A percentile compares a stretch with the other conserved stretches of the same genome.
These are phyloP conservation scores for Synergus umbraculus DNA, from an alignment of 2,888 invertebrate species.

Conservation along the genomic window DNA sequence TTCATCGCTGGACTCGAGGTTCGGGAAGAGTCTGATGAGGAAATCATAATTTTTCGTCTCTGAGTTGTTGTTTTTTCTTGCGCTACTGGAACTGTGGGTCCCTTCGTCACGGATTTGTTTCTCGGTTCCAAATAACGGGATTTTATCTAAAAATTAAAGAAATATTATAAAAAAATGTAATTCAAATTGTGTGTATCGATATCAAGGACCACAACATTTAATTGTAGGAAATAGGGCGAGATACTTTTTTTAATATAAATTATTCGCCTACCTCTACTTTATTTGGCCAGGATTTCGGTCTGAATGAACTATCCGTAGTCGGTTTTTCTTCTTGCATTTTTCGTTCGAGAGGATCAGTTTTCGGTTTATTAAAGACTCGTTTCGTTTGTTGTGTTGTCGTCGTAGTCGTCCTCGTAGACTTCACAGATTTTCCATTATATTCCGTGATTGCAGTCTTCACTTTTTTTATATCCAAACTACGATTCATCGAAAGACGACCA, in stretches of 20 bases:
- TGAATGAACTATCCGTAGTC: conserved; percentile 58
- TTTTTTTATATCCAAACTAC: conserved; percentile 75
- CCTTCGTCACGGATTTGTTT: conserved; percentile 67
- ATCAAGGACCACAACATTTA: no score
- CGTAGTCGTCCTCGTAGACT: conserved; percentile 58
- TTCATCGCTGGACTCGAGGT: conserved; percentile 84
- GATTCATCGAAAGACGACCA: conserved; percentile 66
- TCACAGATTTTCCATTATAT: conserved; percentile 70
- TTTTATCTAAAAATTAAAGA: conserved; percentile 74
- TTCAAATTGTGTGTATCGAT: no score
- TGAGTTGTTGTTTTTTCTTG: conserved; percentile 75
- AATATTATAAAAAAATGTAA: neutral
- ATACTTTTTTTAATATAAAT: neutral
- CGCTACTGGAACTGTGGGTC: conserved; percentile 55
- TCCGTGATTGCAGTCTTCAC: conserved; percentile 76
- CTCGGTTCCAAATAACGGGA: conserved; percentile 83
- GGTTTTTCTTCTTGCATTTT: conserved; percentile 71
- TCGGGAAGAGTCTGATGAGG: conserved; percentile 84
- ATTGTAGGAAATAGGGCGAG: neutral
- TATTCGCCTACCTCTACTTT: conserved; percentile 70
- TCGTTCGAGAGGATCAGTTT: conserved; percentile 74
- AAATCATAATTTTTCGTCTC: conserved; percentile 78
- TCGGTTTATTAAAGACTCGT: conserved; percentile 68
- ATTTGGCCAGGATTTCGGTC: conserved; percentile 76
- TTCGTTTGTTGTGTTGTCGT: conserved; percentile 60